These are phyloP conservation scores for Periparus ater DNA, from an alignment of 2,797 vertebrate species.

Conservation along the genomic window DNA sequence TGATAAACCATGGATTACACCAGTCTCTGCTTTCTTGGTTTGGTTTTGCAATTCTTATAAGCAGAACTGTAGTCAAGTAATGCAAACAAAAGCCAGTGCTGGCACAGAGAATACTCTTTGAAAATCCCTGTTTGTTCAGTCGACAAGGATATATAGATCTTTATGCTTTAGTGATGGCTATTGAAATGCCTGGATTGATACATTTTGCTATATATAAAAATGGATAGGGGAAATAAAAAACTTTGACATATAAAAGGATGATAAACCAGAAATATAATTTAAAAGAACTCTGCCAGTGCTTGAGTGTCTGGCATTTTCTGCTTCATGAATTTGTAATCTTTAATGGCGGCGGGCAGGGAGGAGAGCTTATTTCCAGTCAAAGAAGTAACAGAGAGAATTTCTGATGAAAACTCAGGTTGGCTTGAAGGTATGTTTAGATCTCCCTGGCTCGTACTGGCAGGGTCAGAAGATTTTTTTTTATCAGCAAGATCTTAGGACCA, in stretches of 20 bases:
- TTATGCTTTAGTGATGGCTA: background rate
- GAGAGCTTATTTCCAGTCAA: background rate
- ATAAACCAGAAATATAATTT: conserved; percentile 41
- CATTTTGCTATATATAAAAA: conserved; percentile 16
- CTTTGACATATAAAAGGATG: conserved; percentile 22
- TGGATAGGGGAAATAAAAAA: conserved; percentile 23
- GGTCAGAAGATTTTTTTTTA: background rate
- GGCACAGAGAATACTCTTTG: background rate
- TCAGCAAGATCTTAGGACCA: background rate
- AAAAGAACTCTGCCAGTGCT: conserved; percentile 22
- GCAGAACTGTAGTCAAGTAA: background rate
- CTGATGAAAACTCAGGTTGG: conserved; percentile 25
- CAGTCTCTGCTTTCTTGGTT: background rate
- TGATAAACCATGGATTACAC: background rate
- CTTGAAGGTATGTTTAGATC: background rate
- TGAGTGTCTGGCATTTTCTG: conserved; percentile 5
- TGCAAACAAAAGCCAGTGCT: background rate
- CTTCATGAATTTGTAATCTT: conserved; percentile 20
- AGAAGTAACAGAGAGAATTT: conserved; percentile 23
- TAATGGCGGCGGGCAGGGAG: background rate
- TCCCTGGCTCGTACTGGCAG: background rate
- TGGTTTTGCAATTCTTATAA: background rate
- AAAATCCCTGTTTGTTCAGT: conserved; percentile 20
- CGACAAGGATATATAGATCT: background rate
- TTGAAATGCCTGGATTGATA: conserved; percentile 19